A percentile compares a stretch with the other conserved stretches of the same genome.
These are phyloP conservation scores for Agrotis ipsilon DNA, from an alignment of 2,888 invertebrate species.

Conservation along the genomic window DNA sequence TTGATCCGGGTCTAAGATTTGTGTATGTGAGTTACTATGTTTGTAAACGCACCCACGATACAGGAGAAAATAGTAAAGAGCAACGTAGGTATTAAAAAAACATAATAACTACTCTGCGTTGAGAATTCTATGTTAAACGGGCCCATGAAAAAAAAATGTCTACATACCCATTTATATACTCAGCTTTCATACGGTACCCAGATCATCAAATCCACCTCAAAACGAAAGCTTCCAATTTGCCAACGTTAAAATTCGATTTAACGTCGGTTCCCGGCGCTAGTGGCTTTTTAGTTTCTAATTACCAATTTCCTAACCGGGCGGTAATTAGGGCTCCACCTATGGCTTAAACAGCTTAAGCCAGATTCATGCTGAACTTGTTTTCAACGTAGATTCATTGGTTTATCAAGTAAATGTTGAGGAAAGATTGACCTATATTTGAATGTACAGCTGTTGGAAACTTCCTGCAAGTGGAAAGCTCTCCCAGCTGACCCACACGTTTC, in stretches of 20 bases:
- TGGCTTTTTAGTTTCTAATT: conserved; percentile 47
- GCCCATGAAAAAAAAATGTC: background rate
- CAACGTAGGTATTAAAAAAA: no score
- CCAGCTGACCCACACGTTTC: conserved; percentile 16
- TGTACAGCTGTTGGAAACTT: conserved; percentile 37
- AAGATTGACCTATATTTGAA: conserved; percentile 49
- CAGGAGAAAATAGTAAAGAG: no score
- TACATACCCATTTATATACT: background rate
- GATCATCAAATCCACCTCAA: background rate
- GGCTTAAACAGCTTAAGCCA: conserved; percentile 19
- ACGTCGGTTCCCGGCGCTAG: conserved; percentile 20
- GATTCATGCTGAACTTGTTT: conserved; percentile 28
- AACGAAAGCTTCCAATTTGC: conserved; percentile 24
- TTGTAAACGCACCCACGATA: no score
- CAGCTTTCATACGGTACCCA: background rate
- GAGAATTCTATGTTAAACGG: background rate
- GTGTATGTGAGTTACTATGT: no score
- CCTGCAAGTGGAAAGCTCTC: conserved; percentile 23
- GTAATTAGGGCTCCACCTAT: conserved; percentile 24
- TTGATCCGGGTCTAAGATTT: no score
- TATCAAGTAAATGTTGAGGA: conserved; percentile 14
- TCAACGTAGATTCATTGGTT: conserved; percentile 3
- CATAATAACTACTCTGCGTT: background rate
- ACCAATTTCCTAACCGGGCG: conserved; percentile 36
- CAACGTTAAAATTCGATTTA: conserved; percentile 30